Percentiles rank a stretch among this genome's conserved stretches.
These are phyloP conservation scores for Brachionichthys hirsutus DNA, from an alignment of 2,113 vertebrate genomes.

Conservation along the genomic window DNA sequence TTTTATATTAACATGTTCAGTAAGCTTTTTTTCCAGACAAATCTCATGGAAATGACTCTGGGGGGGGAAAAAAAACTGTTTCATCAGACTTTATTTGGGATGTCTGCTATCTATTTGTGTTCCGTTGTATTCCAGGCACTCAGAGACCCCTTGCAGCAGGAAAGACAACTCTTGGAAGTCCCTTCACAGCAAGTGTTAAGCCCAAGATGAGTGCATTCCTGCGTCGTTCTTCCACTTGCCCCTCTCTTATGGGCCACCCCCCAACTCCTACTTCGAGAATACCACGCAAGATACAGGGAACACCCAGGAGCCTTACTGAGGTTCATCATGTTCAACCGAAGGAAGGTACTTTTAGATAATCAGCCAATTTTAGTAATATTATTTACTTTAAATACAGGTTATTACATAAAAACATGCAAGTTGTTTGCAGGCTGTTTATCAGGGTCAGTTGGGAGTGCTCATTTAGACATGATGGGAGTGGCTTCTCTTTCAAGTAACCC, in stretches of 20 bases:
- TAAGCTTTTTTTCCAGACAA: too few species aligned
- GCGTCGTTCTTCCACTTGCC: slow-evolving; percentile 33
- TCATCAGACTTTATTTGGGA: too few species aligned
- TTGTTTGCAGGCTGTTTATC: not conserved
- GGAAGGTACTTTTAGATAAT: slow-evolving; percentile 65
- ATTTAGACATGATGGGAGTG: slow-evolving; percentile 30
- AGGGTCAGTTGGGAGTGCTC: slow-evolving; percentile 16
- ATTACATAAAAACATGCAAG: not conserved
- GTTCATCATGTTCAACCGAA: slow-evolving; percentile 62
- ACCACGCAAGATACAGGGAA: slow-evolving; percentile 65
- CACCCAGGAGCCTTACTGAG: slow-evolving; percentile 64
- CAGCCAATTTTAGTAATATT: slow-evolving; percentile 47
- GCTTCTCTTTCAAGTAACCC: slow-evolving; percentile 33
- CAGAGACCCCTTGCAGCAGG: slow-evolving; percentile 39
- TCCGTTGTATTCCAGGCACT: slow-evolving; percentile 47
- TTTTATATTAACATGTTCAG: too few species aligned
- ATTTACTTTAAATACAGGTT: too few species aligned
- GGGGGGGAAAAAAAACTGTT: too few species aligned
- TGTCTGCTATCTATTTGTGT: not conserved
- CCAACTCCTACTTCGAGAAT: slow-evolving; percentile 71
- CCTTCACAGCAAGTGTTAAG: slow-evolving; percentile 19
- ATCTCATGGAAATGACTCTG: not conserved
- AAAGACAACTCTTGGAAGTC: slow-evolving; percentile 30
- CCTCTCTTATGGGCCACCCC: slow-evolving; percentile 42
- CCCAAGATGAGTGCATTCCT: slow-evolving; percentile 41